These are phyloP conservation scores for Drosophila lacertosa DNA, from an alignment of 1,140 invertebrate species.

Conservation along the genomic window DNA sequence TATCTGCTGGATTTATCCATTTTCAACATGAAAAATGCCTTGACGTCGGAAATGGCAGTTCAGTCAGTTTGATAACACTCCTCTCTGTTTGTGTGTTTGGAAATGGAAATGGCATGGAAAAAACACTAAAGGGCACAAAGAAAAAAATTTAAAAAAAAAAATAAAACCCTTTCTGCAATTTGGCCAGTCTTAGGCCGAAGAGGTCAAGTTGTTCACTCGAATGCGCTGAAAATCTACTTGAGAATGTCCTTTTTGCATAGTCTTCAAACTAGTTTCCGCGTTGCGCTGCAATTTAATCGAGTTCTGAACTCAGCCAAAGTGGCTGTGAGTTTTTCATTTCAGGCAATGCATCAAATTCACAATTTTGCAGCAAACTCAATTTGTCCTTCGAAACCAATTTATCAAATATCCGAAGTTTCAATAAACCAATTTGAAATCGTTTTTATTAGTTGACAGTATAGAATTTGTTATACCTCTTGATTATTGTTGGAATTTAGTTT, in stretches of 20 bases:
- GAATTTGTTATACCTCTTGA: not conserved
- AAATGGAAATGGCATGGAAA: slow-evolving; percentile 45
- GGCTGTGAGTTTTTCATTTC: not conserved
- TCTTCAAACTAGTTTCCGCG: slow-evolving; percentile 1
- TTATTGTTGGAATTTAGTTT: too few species aligned
- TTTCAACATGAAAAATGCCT: slow-evolving; percentile 62
- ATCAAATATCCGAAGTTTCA: slow-evolving; percentile 12
- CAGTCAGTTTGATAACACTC: slow-evolving; percentile 28
- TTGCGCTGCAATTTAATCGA: not conserved
- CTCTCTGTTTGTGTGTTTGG: slow-evolving; percentile 26
- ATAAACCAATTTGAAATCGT: slow-evolving; percentile 19
- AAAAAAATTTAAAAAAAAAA: not conserved
- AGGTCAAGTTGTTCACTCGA: slow-evolving; percentile 34
- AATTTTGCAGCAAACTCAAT: slow-evolving; percentile 19
- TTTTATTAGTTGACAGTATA: not conserved
- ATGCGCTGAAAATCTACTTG: slow-evolving; percentile 12
- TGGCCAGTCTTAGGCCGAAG: slow-evolving; percentile 11
- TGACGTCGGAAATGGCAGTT: slow-evolving; percentile 59
- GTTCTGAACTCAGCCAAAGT: not conserved
- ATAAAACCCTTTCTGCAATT: slow-evolving; percentile 11
- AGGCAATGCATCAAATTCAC: slow-evolving; percentile 21
- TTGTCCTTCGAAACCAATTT: slow-evolving; percentile 16
- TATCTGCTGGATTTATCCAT: slow-evolving; percentile 63
- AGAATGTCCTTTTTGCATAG: not conserved
- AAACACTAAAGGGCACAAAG: slow-evolving; percentile 4